Base-by-base conservation (phyloP, 2,113 vertebrate species). In the Smithornis capensis region DNA sequence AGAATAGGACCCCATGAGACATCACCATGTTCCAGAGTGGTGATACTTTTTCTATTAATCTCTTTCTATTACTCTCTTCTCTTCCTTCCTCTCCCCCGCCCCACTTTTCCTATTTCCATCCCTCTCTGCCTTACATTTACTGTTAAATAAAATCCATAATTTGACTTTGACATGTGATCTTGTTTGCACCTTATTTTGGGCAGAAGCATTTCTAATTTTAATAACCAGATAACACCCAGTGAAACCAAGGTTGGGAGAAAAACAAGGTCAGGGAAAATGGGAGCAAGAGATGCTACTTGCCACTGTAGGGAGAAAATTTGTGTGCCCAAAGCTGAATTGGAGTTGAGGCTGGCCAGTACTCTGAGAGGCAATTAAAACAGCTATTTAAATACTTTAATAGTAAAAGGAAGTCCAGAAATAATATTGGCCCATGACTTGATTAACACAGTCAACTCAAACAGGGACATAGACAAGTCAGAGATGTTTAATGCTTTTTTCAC, bases 351-450 rank as follows among this genome's bases (percentile, higher is more conserved):
- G 31, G 16, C 55, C 47, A 69, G 63, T 76, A 49, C 55, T 69
- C 71, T 37, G 31, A 69, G 55, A 55, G 63, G 35, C 40, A 83
- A 49, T 90, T 83, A 90, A 90, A 83, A 83, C n/a, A 62, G 29
- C 55, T 76, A 63, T 90, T 35, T 62, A 90, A 83, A 69, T 69
- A 90, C 63, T 47, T 69, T 55, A 63, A 56, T 77, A 62, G 55
- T 9, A 49, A 76, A 77, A 76, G 31, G 71, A 69, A 90, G 59
- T 69, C 70, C 71, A 90, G 79, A 56, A 69, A 77, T 63, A 90
- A 83, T 42, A 69, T 49, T 56, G 25, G 35, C 31, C 56, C 22
- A 27, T 69, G 69, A 56, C 45, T 40, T 42, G 56, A 55, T 53
- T 64, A 76, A 49, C 31, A 33, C 2, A 0, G 49, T 49, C 1